Base-by-base conservation (phyloP, 2,113 vertebrate genomes). In the Nannobrachium achirus region DNA sequence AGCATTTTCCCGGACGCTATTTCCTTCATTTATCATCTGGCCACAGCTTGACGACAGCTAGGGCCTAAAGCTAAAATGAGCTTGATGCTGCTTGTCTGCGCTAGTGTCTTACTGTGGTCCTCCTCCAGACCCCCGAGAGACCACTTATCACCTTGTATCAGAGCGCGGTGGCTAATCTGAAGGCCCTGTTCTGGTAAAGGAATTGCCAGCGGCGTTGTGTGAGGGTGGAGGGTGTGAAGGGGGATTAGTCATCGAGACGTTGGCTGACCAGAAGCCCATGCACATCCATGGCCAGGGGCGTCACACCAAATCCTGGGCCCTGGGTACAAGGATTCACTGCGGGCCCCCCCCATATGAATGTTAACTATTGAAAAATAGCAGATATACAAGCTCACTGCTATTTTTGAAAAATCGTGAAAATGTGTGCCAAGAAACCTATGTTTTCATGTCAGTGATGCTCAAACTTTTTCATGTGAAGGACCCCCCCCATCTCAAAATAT, bases 161-260 rank as follows among this genome's bases (percentile, higher is more conserved):
- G 50, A 45, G 57, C 48, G 46, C 13, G 10, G 50, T 5, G 25
- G 25, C 25, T 33, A 64, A 40, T 45, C 64, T 40, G n/a, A 69
- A 72, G 25, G 52, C 41, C 64, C 84, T 75, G 50, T 59, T 7
- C 38, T 58, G 51, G 25, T 33, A 33, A 58, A 68, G 38, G 64
- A 66, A 63, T 70, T 7, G 60, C 62, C 59, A 62, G 15, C 44
- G 72, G 44, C 73, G 52, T 49, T 56, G 50, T 61, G 58, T 52
- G 51, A 25, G 52, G 39, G 50, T n/a, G n/a, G 70, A 69, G 51
- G 56, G 78, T 67, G 83, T 69, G 84, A 75, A 71, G 25, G 15
- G 60, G 45, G 33, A 73, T 82, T 82, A 82, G 80, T 88, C 83
- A 86, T 74, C 51, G 44, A 65, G 69, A 56, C 74, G 60, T n/a